These are phyloP conservation scores for Vanacampus margaritifer DNA, from an alignment of 2,113 vertebrate species.

Conservation along the genomic window DNA sequence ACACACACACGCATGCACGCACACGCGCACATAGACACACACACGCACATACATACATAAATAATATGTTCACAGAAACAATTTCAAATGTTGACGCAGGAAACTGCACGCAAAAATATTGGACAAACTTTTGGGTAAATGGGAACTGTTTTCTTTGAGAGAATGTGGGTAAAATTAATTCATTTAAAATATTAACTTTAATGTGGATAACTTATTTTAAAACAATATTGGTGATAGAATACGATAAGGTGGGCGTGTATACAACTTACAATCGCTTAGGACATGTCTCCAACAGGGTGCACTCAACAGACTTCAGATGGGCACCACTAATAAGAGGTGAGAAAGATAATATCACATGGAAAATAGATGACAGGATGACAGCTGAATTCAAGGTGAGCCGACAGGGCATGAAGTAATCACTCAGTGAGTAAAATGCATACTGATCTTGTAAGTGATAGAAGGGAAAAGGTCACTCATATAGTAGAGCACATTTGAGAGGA, in stretches of 20 bases:
- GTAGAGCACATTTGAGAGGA: constrained; percentile 44
- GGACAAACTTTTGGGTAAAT: background rate
- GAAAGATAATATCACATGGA: constrained; percentile 57
- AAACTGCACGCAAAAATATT: background rate
- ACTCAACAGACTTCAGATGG: constrained; percentile 46
- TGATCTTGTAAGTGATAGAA: constrained; percentile 51
- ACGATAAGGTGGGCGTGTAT: background rate
- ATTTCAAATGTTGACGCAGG: background rate
- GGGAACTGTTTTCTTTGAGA: background rate
- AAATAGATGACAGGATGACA: constrained; percentile 71
- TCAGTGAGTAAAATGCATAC: constrained; percentile 53
- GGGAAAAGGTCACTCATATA: constrained; percentile 51
- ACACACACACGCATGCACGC: no score
- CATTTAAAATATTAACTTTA: background rate
- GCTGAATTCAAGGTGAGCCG: constrained; percentile 70
- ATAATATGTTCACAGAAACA: background rate
- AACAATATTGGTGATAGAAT: background rate
- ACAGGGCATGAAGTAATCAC: constrained; percentile 73
- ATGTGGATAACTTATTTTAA: background rate
- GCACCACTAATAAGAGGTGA: constrained; percentile 62
- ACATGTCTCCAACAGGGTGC: background rate
- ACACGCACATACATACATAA: background rate
- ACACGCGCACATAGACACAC: no score
- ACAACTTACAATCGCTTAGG: background rate
- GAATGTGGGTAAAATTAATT: background rate